phyloP scores from a whole-genome alignment of 1,140 invertebrate species.

The Bicyclus anynana region DNA sequence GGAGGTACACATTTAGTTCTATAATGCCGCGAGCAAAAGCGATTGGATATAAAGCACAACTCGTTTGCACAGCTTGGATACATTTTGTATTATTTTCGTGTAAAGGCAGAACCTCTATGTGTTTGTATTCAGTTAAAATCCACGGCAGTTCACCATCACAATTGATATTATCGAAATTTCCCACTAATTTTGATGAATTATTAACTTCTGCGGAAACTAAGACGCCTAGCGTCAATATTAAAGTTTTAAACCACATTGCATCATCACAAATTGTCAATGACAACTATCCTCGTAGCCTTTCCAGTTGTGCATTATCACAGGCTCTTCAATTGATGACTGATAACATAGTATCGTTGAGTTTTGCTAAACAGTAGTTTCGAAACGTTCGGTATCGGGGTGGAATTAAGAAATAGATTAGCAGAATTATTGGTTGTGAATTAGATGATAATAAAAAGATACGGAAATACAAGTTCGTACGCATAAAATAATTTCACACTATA shows the following conservation, averaged over 20 bases:
- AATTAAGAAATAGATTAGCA: neutral
- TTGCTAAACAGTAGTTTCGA: neutral
- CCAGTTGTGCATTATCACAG: neutral
- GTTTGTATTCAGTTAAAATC: neutral
- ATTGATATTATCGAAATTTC: neutral
- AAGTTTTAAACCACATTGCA: neutral
- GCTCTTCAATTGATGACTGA: neutral
- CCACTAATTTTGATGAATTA: neutral
- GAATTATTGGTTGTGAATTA: neutral
- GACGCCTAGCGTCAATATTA: neutral
- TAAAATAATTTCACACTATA: no score
- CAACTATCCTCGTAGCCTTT: neutral
- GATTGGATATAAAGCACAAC: slow-evolving; percentile 30
- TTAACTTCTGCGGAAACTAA: neutral
- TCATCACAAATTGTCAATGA: neutral
- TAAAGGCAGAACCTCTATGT: neutral
- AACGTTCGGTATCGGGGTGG: neutral
- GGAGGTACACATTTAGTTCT: slow-evolving; percentile 27
- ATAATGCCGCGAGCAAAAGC: slow-evolving; percentile 25
- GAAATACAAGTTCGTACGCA: no score
- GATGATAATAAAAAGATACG: neutral
- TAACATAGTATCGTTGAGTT: neutral
- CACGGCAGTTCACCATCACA: slow-evolving; percentile 4
- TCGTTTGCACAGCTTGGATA: slow-evolving; percentile 22
- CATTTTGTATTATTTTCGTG: slow-evolving; percentile 15